phyloP scores from a whole-genome alignment of 2,888 invertebrate species.

The Kryphioiulus occultus region DNA sequence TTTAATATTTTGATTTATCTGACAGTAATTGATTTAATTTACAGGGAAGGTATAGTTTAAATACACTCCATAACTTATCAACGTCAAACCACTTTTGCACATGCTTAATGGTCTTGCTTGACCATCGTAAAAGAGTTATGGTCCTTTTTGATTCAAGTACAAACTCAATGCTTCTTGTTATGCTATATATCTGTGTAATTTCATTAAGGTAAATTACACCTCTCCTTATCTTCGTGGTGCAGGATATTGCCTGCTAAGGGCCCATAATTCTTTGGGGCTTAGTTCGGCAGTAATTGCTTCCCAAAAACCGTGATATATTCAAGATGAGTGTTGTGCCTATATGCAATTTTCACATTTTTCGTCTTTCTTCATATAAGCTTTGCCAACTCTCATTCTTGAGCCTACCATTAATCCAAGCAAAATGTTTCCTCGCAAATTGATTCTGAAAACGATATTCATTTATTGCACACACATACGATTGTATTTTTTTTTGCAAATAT shows the following conservation, averaged over 20 bases:
- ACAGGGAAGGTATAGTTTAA: no score
- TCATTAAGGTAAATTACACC: not conserved
- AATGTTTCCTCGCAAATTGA: not conserved
- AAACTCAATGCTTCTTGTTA: not conserved
- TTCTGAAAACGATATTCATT: not conserved
- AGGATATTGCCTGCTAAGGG: not conserved
- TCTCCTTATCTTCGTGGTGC: not conserved
- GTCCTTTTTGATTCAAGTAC: not conserved
- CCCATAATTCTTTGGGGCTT: not conserved
- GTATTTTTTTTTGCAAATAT: not conserved
- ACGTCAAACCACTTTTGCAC: not conserved
- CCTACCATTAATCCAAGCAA: not conserved
- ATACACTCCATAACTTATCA: no score
- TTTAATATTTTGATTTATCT: no score
- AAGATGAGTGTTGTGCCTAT: not conserved
- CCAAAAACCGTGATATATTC: not conserved
- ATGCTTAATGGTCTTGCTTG: not conserved
- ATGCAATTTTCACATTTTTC: not conserved
- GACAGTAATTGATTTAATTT: no score
- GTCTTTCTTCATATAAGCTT: not conserved
- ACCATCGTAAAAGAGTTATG: not conserved
- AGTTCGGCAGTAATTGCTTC: slow-evolving; percentile 8
- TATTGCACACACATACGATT: not conserved
- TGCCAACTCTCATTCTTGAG: not conserved
- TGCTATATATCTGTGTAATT: no score